Evolutionary conservation across 2,797 vertebrate genomes (phyloP), one percentile per base, ranked within the genome.

Genomic region (Sebastes diaconus): DNA sequence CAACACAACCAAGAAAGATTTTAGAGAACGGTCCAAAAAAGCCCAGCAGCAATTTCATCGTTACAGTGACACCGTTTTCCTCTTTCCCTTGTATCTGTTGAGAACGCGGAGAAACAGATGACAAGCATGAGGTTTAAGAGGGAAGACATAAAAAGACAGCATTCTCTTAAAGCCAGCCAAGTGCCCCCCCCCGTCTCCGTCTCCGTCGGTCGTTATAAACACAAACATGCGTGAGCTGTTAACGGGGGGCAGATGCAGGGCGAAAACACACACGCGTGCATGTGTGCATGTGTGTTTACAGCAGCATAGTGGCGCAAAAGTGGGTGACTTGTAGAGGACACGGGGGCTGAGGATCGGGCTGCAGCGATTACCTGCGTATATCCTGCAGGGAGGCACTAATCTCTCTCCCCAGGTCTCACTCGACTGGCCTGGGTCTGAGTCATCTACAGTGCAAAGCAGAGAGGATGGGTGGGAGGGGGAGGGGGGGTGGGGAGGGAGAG

Each of bases 401-500:
- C 96, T 96, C 93, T 97, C 95, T 88, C 94, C 94, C 96, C 96
- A 97, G 94, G 96, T 96, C 94, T 98, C 96, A 96, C 93, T 96
- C 89, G 93, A 96, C 94, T 96, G 95, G 95, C 95, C 96, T 95
- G 95, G 95, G 95, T 99, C 97, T 97, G 96, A 98, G 93, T 96
- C 96, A 97, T 97, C 96, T 96, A 98, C 92, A 97, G 96, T 96
- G 96, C 95, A 96, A 95, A 96, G 96, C 96, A 96, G 95, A 96
- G 93, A 96, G 83, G 95, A 91, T 77, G 95, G 92, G 16, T 77
- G 95, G 92, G 16, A 3, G 95, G 58, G 13, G 95, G 58, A 46
- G 92, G 94, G 86, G n/a, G n/a, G 63, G 66, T n/a, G n/a, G n/a
- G n/a, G n/a, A n/a, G 84, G 70, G 77, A 87, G 88, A 58, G 61